phyloP scores from a whole-genome alignment of 2,113 vertebrate genomes.

The Oncorhynchus nerka region DNA sequence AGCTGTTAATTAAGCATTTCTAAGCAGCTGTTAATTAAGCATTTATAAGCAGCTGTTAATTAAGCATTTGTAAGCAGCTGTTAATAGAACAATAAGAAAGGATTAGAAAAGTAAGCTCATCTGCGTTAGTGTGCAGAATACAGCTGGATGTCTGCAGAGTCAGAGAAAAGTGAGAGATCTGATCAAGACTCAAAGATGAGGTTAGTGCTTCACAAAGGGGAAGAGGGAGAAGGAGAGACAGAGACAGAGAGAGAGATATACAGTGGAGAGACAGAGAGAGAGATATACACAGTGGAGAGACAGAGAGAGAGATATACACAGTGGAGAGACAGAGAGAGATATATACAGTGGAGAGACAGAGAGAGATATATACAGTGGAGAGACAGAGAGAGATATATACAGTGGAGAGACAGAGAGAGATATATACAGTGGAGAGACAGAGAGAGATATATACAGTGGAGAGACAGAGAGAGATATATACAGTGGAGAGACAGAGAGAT shows the following conservation, averaged over 20 bases:
- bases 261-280: not conserved
- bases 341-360: not conserved
- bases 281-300: too few species aligned
- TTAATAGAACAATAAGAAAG: not conserved
- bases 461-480: not conserved
- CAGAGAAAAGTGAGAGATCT: not conserved
- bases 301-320: not conserved
- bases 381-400: not conserved
- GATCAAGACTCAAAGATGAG: not conserved
- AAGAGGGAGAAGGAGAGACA: not conserved
- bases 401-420: not conserved
- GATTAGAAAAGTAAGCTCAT: not conserved
- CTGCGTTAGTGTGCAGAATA: not conserved
- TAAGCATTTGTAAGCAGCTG: too few species aligned
- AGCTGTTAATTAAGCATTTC: too few species aligned
- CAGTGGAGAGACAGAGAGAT: too few species aligned
- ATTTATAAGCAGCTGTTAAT: too few species aligned
- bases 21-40: too few species aligned
- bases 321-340: not conserved
- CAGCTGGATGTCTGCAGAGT: not conserved
- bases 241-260: not conserved
- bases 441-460: not conserved
- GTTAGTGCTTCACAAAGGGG: constrained; percentile 7
- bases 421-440: not conserved
- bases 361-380: too few species aligned